phyloP scores from a whole-genome alignment of 2,888 invertebrate species.

The Halictus ligatus region DNA sequence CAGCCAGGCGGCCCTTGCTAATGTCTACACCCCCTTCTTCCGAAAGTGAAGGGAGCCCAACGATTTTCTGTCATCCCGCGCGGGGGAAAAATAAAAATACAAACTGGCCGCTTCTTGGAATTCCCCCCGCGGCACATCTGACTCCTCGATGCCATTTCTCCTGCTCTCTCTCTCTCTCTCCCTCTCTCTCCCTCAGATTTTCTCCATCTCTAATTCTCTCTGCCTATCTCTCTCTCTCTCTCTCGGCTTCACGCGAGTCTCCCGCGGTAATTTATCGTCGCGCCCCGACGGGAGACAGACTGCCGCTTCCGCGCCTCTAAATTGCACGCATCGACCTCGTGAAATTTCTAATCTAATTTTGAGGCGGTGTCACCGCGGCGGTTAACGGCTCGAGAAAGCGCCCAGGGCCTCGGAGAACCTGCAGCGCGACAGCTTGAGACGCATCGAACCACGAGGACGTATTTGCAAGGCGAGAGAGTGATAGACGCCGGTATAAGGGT shows the following conservation, averaged over 20 bases:
- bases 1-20: constrained; percentile 66
- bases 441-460: background rate
- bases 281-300: constrained; percentile 18
- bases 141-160: constrained; percentile 10
- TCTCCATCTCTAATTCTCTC: too few relatives aligned
- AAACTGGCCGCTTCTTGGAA: constrained; percentile 56
- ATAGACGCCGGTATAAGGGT: background rate
- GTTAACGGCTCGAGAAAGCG: constrained; percentile 1
- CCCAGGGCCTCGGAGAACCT: background rate
- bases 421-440: background rate
- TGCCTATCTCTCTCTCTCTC: background rate
- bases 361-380: constrained; percentile 11
- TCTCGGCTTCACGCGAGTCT: background rate
- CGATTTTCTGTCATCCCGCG: constrained; percentile 66
- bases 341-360: constrained; percentile 51
- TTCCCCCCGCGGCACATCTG: constrained; percentile 34
- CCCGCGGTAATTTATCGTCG: constrained; percentile 39
- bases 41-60: constrained; percentile 61
- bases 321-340: constrained; percentile 34
- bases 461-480: background rate
- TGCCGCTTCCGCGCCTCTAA: constrained; percentile 8
- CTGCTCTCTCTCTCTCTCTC: background rate
- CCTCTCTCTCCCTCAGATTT: too few relatives aligned
- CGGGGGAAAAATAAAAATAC: constrained; percentile 64
- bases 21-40: constrained; percentile 62